phyloP scores from a whole-genome alignment of 2,113 vertebrate genomes.

The Galbula dea region DNA sequence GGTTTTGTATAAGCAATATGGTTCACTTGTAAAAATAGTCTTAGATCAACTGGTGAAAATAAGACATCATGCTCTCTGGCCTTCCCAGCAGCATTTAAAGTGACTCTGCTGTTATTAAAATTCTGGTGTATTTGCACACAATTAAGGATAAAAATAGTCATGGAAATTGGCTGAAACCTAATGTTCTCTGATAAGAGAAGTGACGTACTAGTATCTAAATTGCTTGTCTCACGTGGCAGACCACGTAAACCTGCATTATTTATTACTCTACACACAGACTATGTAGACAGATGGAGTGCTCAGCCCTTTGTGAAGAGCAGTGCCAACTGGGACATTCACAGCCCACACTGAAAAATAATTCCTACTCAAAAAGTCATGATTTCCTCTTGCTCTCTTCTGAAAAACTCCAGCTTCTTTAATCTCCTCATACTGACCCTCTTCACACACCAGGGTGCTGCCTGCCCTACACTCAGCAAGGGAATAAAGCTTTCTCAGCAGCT shows the following conservation, averaged over 20 bases:
- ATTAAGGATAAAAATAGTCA: constrained; percentile 60
- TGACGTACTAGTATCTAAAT: not conserved
- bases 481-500: not conserved
- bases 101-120: constrained; percentile 21
- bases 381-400: not conserved
- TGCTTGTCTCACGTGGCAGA: not conserved
- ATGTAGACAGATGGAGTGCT: rapidly evolving
- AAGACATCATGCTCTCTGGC: not conserved
- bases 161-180: constrained; percentile 41
- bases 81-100: constrained; percentile 3
- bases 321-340: not conserved
- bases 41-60: not conserved
- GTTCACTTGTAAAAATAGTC: not conserved
- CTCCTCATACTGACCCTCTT: not conserved
- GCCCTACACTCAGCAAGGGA: not conserved
- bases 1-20: not conserved
- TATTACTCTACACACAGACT: not conserved
- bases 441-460: rapidly evolving
- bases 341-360: not conserved
- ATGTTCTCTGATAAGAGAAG: constrained; percentile 41
- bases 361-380: not conserved
- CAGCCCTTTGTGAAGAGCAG: not conserved
- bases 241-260: not conserved
- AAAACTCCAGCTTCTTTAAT: not conserved
- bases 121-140: constrained; percentile 24